Percentiles rank a stretch among this genome's conserved stretches.
These are phyloP conservation scores for Athetis lepigone DNA, from an alignment of 2,888 invertebrate genomes.

Conservation along the genomic window DNA sequence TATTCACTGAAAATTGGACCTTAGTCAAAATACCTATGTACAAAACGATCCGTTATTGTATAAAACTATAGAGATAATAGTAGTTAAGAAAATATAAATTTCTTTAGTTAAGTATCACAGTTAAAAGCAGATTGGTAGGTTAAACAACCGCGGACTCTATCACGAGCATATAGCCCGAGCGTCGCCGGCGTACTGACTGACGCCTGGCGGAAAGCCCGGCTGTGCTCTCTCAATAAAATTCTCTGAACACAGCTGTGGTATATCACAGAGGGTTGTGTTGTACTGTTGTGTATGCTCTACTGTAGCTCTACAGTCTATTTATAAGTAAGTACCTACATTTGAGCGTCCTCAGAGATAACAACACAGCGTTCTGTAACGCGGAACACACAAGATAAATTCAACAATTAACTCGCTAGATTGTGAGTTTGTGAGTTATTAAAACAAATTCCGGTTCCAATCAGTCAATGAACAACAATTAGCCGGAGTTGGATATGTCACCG, in stretches of 20 bases:
- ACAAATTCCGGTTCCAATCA: slow-evolving; percentile 12
- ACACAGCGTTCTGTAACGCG: slow-evolving; percentile 8
- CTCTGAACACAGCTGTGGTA: slow-evolving; percentile 35
- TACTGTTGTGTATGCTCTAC: slow-evolving; percentile 27
- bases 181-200: slow-evolving; percentile 69
- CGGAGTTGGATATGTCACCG: not conserved
- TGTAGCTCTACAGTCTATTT: slow-evolving; percentile 39
- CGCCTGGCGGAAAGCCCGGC: slow-evolving; percentile 22
- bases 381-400: slow-evolving; percentile 3
- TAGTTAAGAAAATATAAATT: slow-evolving; percentile 49
- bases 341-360: slow-evolving; percentile 11
- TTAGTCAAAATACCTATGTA: slow-evolving; percentile 30
- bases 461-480: slow-evolving; percentile 25
- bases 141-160: slow-evolving; percentile 36
- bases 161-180: slow-evolving; percentile 64
- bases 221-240: slow-evolving; percentile 11
- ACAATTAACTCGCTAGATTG: not conserved
- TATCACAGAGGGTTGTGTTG: slow-evolving; percentile 36
- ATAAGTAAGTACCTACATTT: slow-evolving; percentile 16
- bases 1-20: not conserved
- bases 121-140: slow-evolving; percentile 53
- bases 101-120: slow-evolving; percentile 63
- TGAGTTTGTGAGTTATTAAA: slow-evolving; percentile 2
- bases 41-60: slow-evolving; percentile 16
- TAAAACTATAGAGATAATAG: slow-evolving; percentile 29